Base-by-base conservation (phyloP, 2,113 vertebrate species). In the Pycnonotus jocosus region DNA sequence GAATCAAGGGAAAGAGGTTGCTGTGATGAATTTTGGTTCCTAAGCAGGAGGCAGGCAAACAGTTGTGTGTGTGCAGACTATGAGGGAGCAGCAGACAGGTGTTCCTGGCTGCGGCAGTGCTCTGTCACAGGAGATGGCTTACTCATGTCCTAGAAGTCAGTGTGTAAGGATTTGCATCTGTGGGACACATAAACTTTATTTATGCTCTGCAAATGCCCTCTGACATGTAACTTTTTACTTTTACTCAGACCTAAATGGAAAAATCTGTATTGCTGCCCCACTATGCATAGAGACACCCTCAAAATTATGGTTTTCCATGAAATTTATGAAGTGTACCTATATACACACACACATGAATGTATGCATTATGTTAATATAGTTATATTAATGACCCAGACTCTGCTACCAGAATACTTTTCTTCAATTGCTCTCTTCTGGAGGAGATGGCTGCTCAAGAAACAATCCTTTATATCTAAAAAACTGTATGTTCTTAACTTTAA, bases 11-110 rank as follows among this genome's bases (percentile, higher is more conserved):
- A 35, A 79, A 73, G 30, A 77, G 3, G 5, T 13, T n/a, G 28
- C 27, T 73, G 50, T 25, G 20, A 53, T 13, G 19, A 72, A 18
- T 68, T 35, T 38, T 25, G 4, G 10, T 21, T 81, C 35, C 30
- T 60, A 12, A 15, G 10, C 1, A 85, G 20, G 20, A 5, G 38
- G 1, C 45, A 56, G 31, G 12, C 7, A 62, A 70, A 45, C 21
- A 88, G 9, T 16, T 0, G 0, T 37, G 14, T 28, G 22, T 18
- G 6, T 4, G 3, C 16, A 58, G 35, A 33, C 3, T 30, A 6
- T 54, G 15, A 22, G 23, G 25, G 23, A 64, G 3, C 16, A 47
- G 38, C 6, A 15, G 8, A 28, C 5, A 51, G 27, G 3, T 4
- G 2, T 4, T 85, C 37, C 22, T 30, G 14, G 8, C 31, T 73